Conservation (phyloP, 2,888 invertebrate species). For the Willowsia nigromaculata region DNA sequence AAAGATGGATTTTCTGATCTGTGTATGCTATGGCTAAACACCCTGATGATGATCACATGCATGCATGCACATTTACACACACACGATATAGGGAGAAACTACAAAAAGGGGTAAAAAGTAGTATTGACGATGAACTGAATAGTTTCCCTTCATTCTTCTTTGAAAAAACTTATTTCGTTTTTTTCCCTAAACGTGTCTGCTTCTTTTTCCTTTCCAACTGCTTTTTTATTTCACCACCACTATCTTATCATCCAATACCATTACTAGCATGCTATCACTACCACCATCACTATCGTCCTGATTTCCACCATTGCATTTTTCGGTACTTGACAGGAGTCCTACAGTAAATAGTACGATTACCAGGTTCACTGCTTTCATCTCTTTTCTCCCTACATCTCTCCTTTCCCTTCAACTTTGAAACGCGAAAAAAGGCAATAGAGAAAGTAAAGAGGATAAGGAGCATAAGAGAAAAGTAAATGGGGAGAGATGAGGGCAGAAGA, state of each 20-base stretch:
- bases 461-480: neutral
- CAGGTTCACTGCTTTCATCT: constrained; percentile 10
- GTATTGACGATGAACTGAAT: constrained; percentile 8
- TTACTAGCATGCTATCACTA: constrained; percentile 1
- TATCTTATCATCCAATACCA: neutral
- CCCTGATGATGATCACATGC: neutral
- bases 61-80: neutral
- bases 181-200: neutral
- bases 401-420: neutral
- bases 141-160: constrained; percentile 28
- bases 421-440: neutral
- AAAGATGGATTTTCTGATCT: neutral
- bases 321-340: constrained; percentile 8
- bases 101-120: neutral
- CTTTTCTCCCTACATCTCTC: neutral
- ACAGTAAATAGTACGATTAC: constrained; percentile 37
- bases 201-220: neutral
- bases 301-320: neutral
- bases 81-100: neutral
- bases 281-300: neutral
- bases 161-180: constrained; percentile 30
- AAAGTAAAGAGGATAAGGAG: neutral
- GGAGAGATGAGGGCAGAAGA: constrained; percentile 1
- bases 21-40: neutral
- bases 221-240: neutral